These are phyloP conservation scores for Hyphantria cunea DNA, from an alignment of 1,140 invertebrate genomes.

Conservation along the genomic window DNA sequence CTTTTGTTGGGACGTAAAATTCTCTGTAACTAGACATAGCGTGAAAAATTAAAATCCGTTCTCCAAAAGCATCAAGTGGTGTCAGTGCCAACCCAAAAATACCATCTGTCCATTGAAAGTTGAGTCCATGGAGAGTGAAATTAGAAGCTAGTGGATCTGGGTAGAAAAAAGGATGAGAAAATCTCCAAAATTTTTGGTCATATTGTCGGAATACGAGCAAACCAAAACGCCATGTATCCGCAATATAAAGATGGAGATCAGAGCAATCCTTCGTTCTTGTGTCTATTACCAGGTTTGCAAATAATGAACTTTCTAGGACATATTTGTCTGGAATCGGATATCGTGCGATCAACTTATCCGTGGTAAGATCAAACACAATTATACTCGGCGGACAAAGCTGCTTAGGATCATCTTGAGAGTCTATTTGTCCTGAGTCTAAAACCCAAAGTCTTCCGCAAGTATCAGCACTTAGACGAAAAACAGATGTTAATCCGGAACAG, in stretches of 20 bases:
- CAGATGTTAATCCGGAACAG: conserved; percentile 88
- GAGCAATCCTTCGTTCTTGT: conserved; percentile 84
- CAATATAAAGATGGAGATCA: conserved; percentile 86
- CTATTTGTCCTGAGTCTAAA: conserved; percentile 88
- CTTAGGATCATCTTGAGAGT: conserved; percentile 78
- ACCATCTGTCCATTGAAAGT: conserved; percentile 92
- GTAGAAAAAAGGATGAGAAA: conserved; percentile 88
- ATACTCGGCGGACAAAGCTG: conserved; percentile 89
- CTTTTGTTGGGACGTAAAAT: conserved; percentile 86
- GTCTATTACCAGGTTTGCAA: conserved; percentile 89
- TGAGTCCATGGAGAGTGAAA: conserved; percentile 86
- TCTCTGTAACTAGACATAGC: conserved; percentile 90
- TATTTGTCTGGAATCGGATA: conserved; percentile 86
- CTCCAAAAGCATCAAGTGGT: conserved; percentile 80
- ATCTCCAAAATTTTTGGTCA: conserved; percentile 86
- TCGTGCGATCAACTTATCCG: conserved; percentile 83
- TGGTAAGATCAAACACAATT: conserved; percentile 87
- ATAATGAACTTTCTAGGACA: conserved; percentile 87
- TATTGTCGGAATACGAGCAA: conserved; percentile 86
- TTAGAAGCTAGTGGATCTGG: conserved; percentile 89
- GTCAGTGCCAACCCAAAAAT: conserved; percentile 89
- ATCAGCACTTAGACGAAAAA: conserved; percentile 89
- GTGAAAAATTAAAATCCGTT: conserved; percentile 88
- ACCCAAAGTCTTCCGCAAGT: conserved; percentile 88
- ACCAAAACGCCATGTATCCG: conserved; percentile 90